Percentiles rank a stretch among this genome's conserved stretches.
phyloP scores from a whole-genome alignment of 1,140 invertebrate genomes.

The Tetranychus urticae region DNA sequence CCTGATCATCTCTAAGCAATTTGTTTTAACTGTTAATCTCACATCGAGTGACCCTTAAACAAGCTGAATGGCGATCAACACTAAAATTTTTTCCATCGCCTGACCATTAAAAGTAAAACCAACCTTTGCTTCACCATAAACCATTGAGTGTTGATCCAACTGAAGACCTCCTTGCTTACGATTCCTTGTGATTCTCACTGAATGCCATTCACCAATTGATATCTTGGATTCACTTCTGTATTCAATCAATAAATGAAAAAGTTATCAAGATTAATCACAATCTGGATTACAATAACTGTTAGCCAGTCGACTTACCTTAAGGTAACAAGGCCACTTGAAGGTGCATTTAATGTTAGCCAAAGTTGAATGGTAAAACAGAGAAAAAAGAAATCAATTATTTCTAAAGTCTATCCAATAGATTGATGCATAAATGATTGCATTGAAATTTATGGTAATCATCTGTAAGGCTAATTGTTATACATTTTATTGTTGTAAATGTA shows the following conservation, averaged over 20 bases:
- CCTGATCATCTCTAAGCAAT: no score
- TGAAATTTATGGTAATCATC: no score
- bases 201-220: slow-evolving; percentile 49
- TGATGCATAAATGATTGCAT: no score
- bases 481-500: no score
- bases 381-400: no score
- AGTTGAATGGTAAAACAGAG: background rate
- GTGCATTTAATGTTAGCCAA: background rate
- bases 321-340: background rate
- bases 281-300: background rate
- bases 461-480: no score
- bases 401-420: no score
- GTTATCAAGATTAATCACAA: background rate
- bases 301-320: background rate
- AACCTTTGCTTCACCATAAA: slow-evolving; percentile 32
- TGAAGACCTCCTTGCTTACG: slow-evolving; percentile 51
- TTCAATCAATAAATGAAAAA: background rate
- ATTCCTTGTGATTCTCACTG: slow-evolving; percentile 40
- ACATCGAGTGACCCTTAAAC: no score
- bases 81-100: no score
- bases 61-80: no score
- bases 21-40: no score
- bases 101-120: background rate
- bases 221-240: slow-evolving; percentile 17
- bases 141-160: slow-evolving; percentile 40